Base-by-base conservation (phyloP, 2,888 invertebrate species). In the Melieria picta region DNA sequence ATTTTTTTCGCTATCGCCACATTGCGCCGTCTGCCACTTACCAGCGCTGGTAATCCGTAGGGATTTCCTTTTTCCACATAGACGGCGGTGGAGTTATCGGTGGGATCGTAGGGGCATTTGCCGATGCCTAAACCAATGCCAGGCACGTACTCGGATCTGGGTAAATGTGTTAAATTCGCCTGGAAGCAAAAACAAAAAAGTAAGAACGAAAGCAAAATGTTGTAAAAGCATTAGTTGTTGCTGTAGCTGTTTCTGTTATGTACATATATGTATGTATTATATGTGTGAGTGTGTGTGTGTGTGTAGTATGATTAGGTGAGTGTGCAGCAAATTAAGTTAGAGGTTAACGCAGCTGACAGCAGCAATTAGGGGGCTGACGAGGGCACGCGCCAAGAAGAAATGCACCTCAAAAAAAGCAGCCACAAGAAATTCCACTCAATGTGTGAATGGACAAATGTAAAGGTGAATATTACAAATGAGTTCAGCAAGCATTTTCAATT, bases 41-140 rank as follows among this genome's bases (percentile, higher is more conserved):
- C 87, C 86, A 99, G 90, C 45, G 96, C 97, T 61, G 97, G 94
- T 80, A 97, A 90, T 81, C 93, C 93, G 77, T 95, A 96, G 70
- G 98, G 97, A 89, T 98, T 98, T 80, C 98, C 98, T 82, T 91
- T 91, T 87, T 98, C 98, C 87, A 97, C 96, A 94, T 97, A 98
- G 78, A 98, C 92, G 58, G 98, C 98, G 30, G 99, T 99, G 76
- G 97, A 96, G 89, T 99, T 99, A 89, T 99, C 97, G 77, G 94
- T 93, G n/a, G 98, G 98, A 89, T 99, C 98, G 89, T 97, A 98
- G 70, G 99, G 98, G 88, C 98, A 98, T 88, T 97, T 96, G 69
- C 97, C 99, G 80, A 96, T 94, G 76, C 97, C 98, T 91, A 94
- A 92, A 69, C 96, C 96, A 76, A 96, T 94, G 78, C 97, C 97